Evolutionary conservation across 2,797 vertebrate genomes (phyloP), one percentile per base, ranked within the genome.

Genomic region (Cirrhinus mrigala): DNA sequence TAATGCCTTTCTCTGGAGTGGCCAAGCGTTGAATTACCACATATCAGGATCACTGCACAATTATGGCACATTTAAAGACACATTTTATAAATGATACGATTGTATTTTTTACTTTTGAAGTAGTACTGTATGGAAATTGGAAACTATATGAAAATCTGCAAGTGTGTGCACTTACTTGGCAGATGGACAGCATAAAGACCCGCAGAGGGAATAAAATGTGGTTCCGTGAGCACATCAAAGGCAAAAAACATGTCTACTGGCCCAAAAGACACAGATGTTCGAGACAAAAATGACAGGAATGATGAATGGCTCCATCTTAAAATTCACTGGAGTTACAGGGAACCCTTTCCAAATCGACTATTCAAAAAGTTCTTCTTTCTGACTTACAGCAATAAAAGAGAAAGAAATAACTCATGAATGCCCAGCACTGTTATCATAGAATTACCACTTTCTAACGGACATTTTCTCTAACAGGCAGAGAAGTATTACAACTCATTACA

Each of bases 191-290:
- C 68, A 70, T 46, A 87, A 79, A 87, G 66, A 62, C 82, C 69
- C 77, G 22, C 86, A 58, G 58, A 76, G 82, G 86, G 82, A 87
- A 73, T 87, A 66, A 75, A 87, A 81, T 60, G 37, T 52, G 29
- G 40, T 75, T 79, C 82, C 8, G 33, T 75, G 81, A 87, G 82
- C 56, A 40, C 37, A 33, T 79, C 68, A 73, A 69, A 86, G 69
- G 68, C 68, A 83, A 74, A 76, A 74, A 83, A 83, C 81, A 66
- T 69, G 76, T 87, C 62, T 58, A 44, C 69, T 16, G 60, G 77
- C 86, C 70, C 60, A 77, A 75, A 84, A 84, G 82, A 87, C 82
- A 79, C 86, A 87, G 86, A 84, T 84, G 86, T 84, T 79, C 66
- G 52, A 81, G 82, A 84, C 54, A 87, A 64, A 87, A 80, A 60